Conservation (phyloP, 2,797 vertebrate genomes). For the Aeoliscus strigatus region DNA sequence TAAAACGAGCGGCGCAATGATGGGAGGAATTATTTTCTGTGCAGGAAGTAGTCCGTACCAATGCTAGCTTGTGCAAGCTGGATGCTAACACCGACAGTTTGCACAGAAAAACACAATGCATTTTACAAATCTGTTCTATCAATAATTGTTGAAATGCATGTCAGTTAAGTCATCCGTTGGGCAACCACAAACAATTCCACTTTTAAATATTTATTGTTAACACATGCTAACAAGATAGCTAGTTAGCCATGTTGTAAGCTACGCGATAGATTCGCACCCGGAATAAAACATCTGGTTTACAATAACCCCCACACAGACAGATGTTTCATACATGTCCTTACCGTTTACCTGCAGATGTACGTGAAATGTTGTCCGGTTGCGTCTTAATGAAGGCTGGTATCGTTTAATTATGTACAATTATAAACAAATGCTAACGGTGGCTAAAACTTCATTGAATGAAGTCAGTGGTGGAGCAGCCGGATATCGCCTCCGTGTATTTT, state of each 20-base stretch:
- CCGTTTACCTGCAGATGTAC: constrained; percentile 64
- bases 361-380: constrained; percentile 19
- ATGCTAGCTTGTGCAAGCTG: constrained; percentile 18
- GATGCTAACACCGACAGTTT: constrained; percentile 27
- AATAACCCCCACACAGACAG: not conserved
- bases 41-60: constrained; percentile 31
- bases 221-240: constrained; percentile 26
- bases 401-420: constrained; percentile 5
- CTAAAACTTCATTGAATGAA: constrained; percentile 76
- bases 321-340: constrained; percentile 41
- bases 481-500: constrained; percentile 36
- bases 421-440: constrained; percentile 51
- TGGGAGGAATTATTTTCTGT: not conserved
- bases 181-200: not conserved
- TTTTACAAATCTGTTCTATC: not conserved
- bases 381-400: constrained; percentile 5
- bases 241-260: constrained; percentile 48
- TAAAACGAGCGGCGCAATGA: not conserved
- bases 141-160: rapidly evolving
- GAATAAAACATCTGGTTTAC: constrained; percentile 6
- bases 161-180: rapidly evolving
- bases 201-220: not conserved
- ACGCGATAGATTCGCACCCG: constrained; percentile 29
- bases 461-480: constrained; percentile 48
- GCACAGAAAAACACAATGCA: not conserved